Base-by-base conservation (phyloP, 1,140 invertebrate species). In the Bombus affinis region DNA sequence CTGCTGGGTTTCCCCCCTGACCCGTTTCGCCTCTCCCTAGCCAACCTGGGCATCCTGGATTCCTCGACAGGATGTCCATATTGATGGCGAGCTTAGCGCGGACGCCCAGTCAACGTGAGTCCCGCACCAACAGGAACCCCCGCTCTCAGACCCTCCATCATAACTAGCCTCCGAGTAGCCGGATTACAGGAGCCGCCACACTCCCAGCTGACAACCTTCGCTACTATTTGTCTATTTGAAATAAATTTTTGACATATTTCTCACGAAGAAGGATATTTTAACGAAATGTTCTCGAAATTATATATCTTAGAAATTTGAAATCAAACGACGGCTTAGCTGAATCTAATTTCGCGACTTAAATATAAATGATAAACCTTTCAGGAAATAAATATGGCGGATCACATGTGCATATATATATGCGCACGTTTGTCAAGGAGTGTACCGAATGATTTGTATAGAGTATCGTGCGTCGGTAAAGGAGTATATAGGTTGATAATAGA, bases 1-100 rank as follows among this genome's bases (percentile, higher is more conserved):
- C 97, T 98, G 98, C 98, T 98, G 97, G 96, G 97, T 98, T 98
- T 97, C 98, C 98, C 97, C 97, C 97, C 98, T 99, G 98, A 98
- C 98, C 98, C 98, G 97, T 96, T 99, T 96, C 98, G 97, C 97
- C 97, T 97, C 98, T 98, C 98, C 96, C 99, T 97, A 97, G 96
- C 96, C 96, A 97, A 98, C 98, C 98, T 98, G 98, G 97, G 93
- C 93, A 95, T 95, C 96, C 96, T 66, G 95, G 96, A 97, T 96
- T 98, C 97, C 98, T 97, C 97, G 1, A 53, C 96, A 95, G 96
- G 96, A 95, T 95, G 94, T 96, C 98, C 98, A 98, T 98, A 98
- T 98, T 97, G 98, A 98, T 97, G 97, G 97, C 97, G 95, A 96
- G 97, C 98, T 97, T 98, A 97, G 97, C 96, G 97, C 96, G 97